Evolutionary conservation across 23 tunicate genomes (phyloP).

Genomic region (Ascidia mentula): DNA sequence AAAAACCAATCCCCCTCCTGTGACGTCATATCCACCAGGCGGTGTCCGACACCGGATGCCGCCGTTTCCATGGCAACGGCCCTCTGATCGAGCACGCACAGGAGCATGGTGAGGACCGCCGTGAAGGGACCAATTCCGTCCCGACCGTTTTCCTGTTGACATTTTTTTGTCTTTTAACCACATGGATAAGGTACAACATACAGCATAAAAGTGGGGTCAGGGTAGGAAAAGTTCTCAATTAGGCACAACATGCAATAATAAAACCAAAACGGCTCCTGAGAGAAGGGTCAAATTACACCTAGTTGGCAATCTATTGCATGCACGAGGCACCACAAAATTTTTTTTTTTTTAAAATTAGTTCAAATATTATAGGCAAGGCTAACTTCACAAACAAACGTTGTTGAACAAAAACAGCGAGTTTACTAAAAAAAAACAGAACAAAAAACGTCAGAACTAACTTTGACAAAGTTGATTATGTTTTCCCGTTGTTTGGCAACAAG

Average conservation of each 20-base stretch:
- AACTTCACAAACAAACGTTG: no score
- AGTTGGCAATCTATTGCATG: no score
- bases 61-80: conserved; percentile 93
- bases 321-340: not conserved
- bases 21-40: conserved; percentile 91
- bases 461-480: conserved; percentile 57
- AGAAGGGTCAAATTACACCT: no score
- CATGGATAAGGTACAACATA: not conserved
- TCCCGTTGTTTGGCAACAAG: conserved; percentile 56
- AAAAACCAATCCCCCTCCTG: conserved; percentile 98
- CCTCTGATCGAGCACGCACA: conserved; percentile 54
- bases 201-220: not conserved
- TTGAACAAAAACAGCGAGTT: no score
- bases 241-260: not conserved
- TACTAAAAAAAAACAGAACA: not conserved
- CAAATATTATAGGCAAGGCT: not conserved
- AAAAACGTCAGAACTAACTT: conserved; percentile 18
- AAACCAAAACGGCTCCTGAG: not conserved
- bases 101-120: conserved; percentile 37
- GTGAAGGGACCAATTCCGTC: conserved; percentile 55
- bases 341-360: no score
- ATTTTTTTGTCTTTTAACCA: not conserved
- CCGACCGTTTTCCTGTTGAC: conserved; percentile 47
- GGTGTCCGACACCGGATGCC: conserved; percentile 80
- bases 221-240: not conserved